Base-by-base conservation (phyloP, 2,888 invertebrate species). In the Trichogramma dendrolimi region DNA sequence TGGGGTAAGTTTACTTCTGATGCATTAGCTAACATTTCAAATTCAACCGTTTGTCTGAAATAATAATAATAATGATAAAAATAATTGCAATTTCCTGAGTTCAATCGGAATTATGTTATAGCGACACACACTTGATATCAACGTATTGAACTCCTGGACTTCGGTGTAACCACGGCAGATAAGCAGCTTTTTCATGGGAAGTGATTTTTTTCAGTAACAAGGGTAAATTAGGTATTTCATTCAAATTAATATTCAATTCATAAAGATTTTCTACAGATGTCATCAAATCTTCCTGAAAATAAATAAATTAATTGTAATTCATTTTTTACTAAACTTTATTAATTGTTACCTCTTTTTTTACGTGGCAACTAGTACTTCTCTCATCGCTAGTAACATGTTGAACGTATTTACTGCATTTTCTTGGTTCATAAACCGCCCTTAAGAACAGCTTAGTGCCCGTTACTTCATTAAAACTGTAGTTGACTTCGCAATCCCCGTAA, bases 11-110 rank as follows among this genome's bases (percentile, higher is more conserved):
- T 56, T 49, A 66, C 54, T 11, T 71, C 69, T 6, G 68, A 58
- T 6, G 68, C 58, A 1, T 73, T 60, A 1, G 69, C 66, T 3
- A 72, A 61, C 5, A 70, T 66, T 10, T 72, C 66, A 27, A 81
- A 68, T 5, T 72, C 62, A 50, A 81, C 71, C 39, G 78, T 78
- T 72, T 81, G 80, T 63, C 79, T 79, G 62, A 41, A 53, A 55
- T 47, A 52, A 7, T 42, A 44, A 58, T 52, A 40, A 49, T n/a
- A 14, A 43, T 40, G 39, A 40, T 27, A 49, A 55, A 41, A 46
- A 44, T 7, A 6, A 44, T 14, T 40, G 10, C 42, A 47, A 38
- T 53, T 40, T 55, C 6, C 57, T 41, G 3, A 27, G 27, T 55
- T 43, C 11, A 63, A 48, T 46, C 39, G 7, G 7, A 47, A 27